Conservation (phyloP, 92 coral and sea anemone genomes). For the Porites divaricata region DNA sequence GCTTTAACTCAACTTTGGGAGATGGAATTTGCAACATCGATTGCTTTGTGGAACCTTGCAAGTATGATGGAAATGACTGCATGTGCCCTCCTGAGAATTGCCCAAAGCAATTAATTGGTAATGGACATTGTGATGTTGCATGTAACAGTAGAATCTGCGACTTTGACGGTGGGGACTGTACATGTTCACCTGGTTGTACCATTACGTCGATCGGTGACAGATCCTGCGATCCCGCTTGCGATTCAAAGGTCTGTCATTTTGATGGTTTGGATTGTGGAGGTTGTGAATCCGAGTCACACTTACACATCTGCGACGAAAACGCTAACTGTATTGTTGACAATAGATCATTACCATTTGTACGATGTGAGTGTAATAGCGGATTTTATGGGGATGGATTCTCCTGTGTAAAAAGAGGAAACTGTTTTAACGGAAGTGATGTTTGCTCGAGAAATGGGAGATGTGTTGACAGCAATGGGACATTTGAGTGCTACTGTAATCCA, state of each 20-base stretch:
- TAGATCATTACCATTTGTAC: slow-evolving; percentile 46
- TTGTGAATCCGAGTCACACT: slow-evolving; percentile 57
- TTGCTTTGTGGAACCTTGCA: slow-evolving; percentile 61
- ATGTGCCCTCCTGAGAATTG: slow-evolving; percentile 56
- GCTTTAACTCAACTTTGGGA: slow-evolving; percentile 49
- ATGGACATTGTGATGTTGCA: slow-evolving; percentile 60
- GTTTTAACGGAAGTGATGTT: slow-evolving; percentile 45
- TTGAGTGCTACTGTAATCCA: slow-evolving; percentile 61
- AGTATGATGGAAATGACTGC: slow-evolving; percentile 64
- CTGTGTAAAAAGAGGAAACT: slow-evolving; percentile 67
- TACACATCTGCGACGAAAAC: slow-evolving; percentile 55
- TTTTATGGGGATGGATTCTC: slow-evolving; percentile 70
- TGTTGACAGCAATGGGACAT: slow-evolving; percentile 57
- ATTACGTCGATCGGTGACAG: slow-evolving; percentile 58
- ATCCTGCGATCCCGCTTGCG: slow-evolving; percentile 63
- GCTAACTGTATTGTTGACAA: slow-evolving; percentile 50
- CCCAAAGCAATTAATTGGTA: slow-evolving; percentile 46
- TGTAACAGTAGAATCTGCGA: slow-evolving; percentile 60
- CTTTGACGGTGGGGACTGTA: slow-evolving; percentile 76
- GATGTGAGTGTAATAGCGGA: slow-evolving; percentile 55
- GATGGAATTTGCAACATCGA: slow-evolving; percentile 60
- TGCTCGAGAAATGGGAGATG: slow-evolving; percentile 64
- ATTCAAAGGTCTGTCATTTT: slow-evolving; percentile 50
- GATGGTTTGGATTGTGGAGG: slow-evolving; percentile 78
- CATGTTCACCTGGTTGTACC: slow-evolving; percentile 63